A percentile compares a stretch with the other conserved stretches of the same genome.
phyloP scores from a whole-genome alignment of 2,113 vertebrate genomes.

The Anguilla japonica region DNA sequence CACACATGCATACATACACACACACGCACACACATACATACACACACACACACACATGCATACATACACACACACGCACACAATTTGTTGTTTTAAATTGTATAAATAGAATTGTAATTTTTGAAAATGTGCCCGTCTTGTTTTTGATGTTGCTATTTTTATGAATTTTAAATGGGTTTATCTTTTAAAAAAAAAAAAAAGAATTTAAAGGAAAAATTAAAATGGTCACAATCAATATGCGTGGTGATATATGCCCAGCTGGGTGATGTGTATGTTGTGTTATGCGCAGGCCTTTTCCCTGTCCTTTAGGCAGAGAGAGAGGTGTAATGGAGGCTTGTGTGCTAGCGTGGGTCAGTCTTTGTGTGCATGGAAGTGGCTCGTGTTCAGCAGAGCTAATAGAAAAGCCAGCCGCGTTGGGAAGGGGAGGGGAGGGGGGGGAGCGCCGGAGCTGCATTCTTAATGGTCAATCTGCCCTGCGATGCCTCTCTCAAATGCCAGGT shows the following conservation, averaged over 20 bases:
- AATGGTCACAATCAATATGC: too few relatives aligned
- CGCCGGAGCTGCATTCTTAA: slow-evolving; percentile 45
- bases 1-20: background rate
- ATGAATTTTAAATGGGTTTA: too few relatives aligned
- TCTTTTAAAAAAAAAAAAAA: too few relatives aligned
- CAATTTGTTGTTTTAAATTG: background rate
- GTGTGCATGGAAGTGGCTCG: background rate
- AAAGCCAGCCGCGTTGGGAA: background rate
- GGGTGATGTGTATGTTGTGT: too few relatives aligned
- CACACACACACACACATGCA: too few relatives aligned
- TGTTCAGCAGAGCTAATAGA: background rate
- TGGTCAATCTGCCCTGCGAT: slow-evolving; percentile 62
- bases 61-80: background rate
- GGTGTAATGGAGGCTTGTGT: background rate
- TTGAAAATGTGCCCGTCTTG: too few relatives aligned
- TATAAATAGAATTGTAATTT: too few relatives aligned
- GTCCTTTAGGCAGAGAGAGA: background rate
- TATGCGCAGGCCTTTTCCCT: background rate
- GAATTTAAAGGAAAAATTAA: too few relatives aligned
- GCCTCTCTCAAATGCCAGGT: slow-evolving; percentile 70
- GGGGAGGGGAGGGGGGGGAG: slow-evolving; percentile 18
- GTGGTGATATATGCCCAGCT: too few relatives aligned
- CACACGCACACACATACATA: too few relatives aligned
- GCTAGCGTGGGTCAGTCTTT: background rate
- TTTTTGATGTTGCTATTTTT: too few relatives aligned